Evolutionary conservation across 2,113 vertebrate species (phyloP).

Genomic region (Malaclemys terrapin): DNA sequence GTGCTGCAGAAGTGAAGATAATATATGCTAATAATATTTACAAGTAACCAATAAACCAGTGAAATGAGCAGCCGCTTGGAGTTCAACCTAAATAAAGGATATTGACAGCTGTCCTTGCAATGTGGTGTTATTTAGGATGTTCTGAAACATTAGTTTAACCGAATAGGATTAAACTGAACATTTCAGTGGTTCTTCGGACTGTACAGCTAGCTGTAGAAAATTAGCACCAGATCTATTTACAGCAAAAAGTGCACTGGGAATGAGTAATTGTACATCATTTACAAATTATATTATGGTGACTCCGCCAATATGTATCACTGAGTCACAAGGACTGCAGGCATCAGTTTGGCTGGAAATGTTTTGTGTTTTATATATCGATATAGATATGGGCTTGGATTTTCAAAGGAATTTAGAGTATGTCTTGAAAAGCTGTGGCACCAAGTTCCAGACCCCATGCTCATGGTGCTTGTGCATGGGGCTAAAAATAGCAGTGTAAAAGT

Average conservation of each 20-base stretch:
- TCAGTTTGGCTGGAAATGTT: slow-evolving; percentile 55
- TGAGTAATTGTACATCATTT: slow-evolving; percentile 66
- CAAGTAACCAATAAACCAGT: not conserved
- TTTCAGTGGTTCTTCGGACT: slow-evolving; percentile 54
- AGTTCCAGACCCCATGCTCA: too few species aligned
- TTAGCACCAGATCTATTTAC: slow-evolving; percentile 69
- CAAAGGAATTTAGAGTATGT: too few species aligned
- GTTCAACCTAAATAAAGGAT: not conserved
- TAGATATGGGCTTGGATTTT: too few species aligned
- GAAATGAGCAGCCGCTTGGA: not conserved
- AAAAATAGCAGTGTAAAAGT: too few species aligned
- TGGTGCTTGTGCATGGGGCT: too few species aligned
- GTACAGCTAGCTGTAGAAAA: slow-evolving; percentile 69
- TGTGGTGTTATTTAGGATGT: slow-evolving; percentile 61
- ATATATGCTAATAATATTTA: not conserved
- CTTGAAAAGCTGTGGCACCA: too few species aligned
- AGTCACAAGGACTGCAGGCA: slow-evolving; percentile 50
- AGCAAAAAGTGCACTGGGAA: slow-evolving; percentile 55
- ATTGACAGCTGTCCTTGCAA: slow-evolving; percentile 71
- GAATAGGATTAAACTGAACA: slow-evolving; percentile 69
- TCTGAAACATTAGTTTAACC: slow-evolving; percentile 75
- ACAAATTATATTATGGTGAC: slow-evolving; percentile 65
- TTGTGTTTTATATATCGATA: not conserved
- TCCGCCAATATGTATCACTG: slow-evolving; percentile 40
- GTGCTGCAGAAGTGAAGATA: fast-evolving